Evolutionary conservation across 2,113 vertebrate genomes (phyloP).

Genomic region (Oriolus oriolus): DNA sequence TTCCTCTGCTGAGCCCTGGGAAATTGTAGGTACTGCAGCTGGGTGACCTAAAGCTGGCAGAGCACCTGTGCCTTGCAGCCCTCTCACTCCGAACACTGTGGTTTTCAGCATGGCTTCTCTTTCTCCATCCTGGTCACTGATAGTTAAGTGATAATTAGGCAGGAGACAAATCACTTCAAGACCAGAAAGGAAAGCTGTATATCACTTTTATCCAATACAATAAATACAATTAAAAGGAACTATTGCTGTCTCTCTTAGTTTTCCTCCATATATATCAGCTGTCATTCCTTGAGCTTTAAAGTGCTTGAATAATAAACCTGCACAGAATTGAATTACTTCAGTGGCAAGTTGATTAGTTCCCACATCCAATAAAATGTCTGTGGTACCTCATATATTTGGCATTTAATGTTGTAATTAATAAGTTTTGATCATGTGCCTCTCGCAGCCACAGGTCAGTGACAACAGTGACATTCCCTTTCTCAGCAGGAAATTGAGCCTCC

Average conservation of each 20-base stretch:
- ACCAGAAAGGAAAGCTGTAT: conserved; percentile 16
- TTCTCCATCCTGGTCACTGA: not conserved
- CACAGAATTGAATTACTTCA: conserved; percentile 50
- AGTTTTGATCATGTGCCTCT: conserved; percentile 33
- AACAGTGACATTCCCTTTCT: conserved; percentile 56
- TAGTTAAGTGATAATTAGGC: conserved; percentile 30
- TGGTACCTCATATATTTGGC: conserved; percentile 41
- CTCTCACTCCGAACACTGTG: not conserved
- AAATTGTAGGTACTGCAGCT: not conserved
- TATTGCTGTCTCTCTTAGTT: conserved; percentile 44
- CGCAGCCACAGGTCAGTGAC: conserved; percentile 47
- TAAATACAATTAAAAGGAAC: conserved; percentile 58
- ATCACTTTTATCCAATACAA: conserved; percentile 46
- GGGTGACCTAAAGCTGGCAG: not conserved
- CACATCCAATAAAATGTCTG: conserved; percentile 48
- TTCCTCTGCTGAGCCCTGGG: not conserved
- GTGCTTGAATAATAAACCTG: conserved; percentile 56
- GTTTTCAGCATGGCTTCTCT: not conserved
- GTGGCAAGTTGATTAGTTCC: conserved; percentile 54
- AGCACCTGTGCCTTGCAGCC: not conserved
- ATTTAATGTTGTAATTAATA: conserved; percentile 65
- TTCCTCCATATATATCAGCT: conserved; percentile 50
- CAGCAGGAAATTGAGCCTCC: conserved; percentile 49
- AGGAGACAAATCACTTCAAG: conserved; percentile 20
- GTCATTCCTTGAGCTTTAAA: conserved; percentile 48